Base-by-base conservation (phyloP, 1,140 invertebrate species). In the Drosophila seguyi region DNA sequence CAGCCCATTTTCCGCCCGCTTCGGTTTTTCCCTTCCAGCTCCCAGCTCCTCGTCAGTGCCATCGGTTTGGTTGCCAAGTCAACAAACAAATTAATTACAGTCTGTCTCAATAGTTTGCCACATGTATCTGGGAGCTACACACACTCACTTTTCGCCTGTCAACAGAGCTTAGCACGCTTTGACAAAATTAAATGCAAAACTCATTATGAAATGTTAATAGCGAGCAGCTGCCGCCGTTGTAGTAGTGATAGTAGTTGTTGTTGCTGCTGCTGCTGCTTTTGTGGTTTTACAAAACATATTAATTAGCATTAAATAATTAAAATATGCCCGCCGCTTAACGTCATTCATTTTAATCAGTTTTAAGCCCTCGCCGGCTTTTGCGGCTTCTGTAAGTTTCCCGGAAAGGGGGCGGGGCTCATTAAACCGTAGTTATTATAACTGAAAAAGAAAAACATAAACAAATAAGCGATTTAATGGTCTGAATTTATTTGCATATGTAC, bases 231-330 rank as follows among this genome's bases (percentile, higher is more conserved):
- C 58, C 68, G n/a, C 38, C 69, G 38, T 58, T 34, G 42, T 42
- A 47, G 27, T 31, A 38, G 42, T 16, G 45, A 7, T 18, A 6
- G 41, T 42, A 18, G 42, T 16, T 52, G 41, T 45, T 68, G 58
- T 27, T 58, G 48, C 8, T 71, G 38, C 10, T 66, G 63, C 27
- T 59, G 65, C 48, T 59, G 69, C 67, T 77, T 65, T 62, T 88
- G 85, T 68, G 85, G 81, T 90, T 90, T 88, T 85, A 90, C 85
- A 85, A 90, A 90, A 90, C 85, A 90, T 90, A 90, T 90, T 90
- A 90, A 90, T 90, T 90, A 90, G 86, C 81, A 90, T 90, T 90
- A 90, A 90, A 90, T 90, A 90, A 90, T 90, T 90, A 90, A 90
- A 88, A 88, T 88, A 90, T 90, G 85, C 85, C 73, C 59, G 73